Evolutionary conservation across 2,888 invertebrate genomes (phyloP).

Genomic region (Diloba caeruleocephala): DNA sequence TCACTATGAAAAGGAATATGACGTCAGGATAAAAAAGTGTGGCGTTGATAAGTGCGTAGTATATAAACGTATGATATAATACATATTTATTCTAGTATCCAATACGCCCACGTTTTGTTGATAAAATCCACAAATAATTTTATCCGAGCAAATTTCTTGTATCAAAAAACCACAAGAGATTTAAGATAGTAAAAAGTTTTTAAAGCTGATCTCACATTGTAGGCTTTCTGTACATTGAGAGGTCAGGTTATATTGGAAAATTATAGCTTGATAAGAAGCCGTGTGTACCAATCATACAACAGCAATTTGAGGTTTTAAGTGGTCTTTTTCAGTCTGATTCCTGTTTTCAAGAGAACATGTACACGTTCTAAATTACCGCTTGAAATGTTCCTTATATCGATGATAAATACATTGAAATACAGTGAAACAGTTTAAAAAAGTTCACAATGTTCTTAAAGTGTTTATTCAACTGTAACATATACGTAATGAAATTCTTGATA

Average conservation of each 20-base stretch:
- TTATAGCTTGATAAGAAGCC: neutral
- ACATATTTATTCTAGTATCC: neutral
- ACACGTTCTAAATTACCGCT: too few species aligned
- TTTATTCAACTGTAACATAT: neutral
- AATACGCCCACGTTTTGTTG: neutral
- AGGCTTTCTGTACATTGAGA: too few species aligned
- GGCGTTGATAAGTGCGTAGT: neutral
- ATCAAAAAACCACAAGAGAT: constrained; percentile 12
- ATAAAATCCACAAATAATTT: constrained; percentile 1
- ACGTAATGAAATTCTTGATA: neutral
- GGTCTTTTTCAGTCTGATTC: constrained; percentile 6
- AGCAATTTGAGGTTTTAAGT: constrained; percentile 11
- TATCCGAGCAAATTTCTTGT: constrained; percentile 3
- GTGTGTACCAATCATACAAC: constrained; percentile 11
- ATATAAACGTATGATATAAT: neutral
- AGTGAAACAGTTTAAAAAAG: too few species aligned
- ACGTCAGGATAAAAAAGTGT: neutral
- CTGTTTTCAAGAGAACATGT: neutral
- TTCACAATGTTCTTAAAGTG: neutral
- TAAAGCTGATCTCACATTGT: too few species aligned
- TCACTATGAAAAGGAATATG: neutral
- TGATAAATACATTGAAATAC: too few species aligned
- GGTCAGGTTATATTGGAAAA: too few species aligned
- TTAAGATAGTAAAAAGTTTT: constrained; percentile 3
- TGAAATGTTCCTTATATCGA: too few species aligned